phyloP scores from a whole-genome alignment of 1,140 invertebrate genomes.

The Conopomorpha cramerella region DNA sequence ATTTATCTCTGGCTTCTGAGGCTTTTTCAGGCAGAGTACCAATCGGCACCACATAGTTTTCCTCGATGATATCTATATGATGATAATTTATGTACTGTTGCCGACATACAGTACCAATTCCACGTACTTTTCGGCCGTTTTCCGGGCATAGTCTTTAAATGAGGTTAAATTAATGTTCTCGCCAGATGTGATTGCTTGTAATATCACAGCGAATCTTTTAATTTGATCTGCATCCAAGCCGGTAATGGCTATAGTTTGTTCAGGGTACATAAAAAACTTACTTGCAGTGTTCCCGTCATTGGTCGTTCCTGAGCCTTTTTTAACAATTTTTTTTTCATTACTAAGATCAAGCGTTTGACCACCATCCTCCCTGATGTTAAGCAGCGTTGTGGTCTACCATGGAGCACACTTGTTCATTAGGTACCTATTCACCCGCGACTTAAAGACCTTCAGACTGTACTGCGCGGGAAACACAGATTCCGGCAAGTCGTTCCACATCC shows the following conservation, averaged over 20 bases:
- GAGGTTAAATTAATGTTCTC: conserved; percentile 5
- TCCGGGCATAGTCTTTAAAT: conserved; percentile 2
- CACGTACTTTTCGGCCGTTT: conserved; percentile 4
- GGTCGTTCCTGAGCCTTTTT: conserved; percentile 19
- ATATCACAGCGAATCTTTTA: conserved; percentile 19
- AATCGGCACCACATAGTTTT: background rate
- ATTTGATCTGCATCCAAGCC: conserved; percentile 28
- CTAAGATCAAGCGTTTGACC: no score
- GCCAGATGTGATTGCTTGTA: conserved; percentile 17
- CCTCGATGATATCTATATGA: background rate
- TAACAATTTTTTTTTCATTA: conserved; percentile 5
- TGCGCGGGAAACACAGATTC: no score
- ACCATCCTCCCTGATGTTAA: no score
- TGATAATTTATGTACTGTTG: conserved; percentile 9
- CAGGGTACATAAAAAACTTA: conserved; percentile 23
- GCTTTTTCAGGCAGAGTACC: conserved; percentile 23
- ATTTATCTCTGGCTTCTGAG: conserved; percentile 24
- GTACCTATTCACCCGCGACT: no score
- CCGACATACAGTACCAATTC: conserved; percentile 4
- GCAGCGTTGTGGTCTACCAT: no score
- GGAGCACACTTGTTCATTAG: no score
- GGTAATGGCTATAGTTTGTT: conserved; percentile 21
- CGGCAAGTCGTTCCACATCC: no score
- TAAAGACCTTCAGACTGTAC: no score
- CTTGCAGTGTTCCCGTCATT: conserved; percentile 35